Evolutionary conservation across 2,888 invertebrate species (phyloP), one percentile per base, ranked within the genome.

Genomic region (Bombylius major): DNA sequence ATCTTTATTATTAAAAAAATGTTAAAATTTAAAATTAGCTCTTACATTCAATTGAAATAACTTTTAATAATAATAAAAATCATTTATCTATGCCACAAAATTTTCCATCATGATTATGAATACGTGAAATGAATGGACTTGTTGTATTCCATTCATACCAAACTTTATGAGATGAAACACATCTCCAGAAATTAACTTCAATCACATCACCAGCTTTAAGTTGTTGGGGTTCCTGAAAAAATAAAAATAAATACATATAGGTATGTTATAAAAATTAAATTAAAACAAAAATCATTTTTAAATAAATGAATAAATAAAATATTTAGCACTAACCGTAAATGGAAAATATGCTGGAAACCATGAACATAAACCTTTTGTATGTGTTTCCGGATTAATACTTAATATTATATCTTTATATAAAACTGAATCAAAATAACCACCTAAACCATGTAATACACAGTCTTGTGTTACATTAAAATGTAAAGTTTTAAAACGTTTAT

Each of bases 291-390:
- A 45, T 31, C n/a, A 57, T 48, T 50, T 50, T 56, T 34, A 49
- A 58, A 53, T 11, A 52, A 23, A 23, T 34, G 47, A 58, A 53
- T 11, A 52, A 23, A 23, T 23, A 23, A 23, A 23, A 23, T 23
- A 59, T 31, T n/a, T 47, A 48, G 11, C 42, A 66, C 73, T 75
- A 76, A 89, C 90, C 75, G 80, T 79, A 50, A 94, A 81, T 9
- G 98, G 97, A 69, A 98, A 94, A 65, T 89, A 89, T 61, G 96
- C 89, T 7, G 98, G 96, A 72, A 98, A 99, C 99, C 99, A 99
- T 60, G 94, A 94, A 67, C 94, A 89, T 93, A 99, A 93, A 63
- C 90, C 91, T 1, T 81, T 79, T 31, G 95, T 92, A 70, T 93
- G 90, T 1, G 89, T 89, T 50, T 82, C 79, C 2, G 98, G 97